phyloP scores from a whole-genome alignment of 2,797 vertebrate species.

The Hippocampus kuda region DNA sequence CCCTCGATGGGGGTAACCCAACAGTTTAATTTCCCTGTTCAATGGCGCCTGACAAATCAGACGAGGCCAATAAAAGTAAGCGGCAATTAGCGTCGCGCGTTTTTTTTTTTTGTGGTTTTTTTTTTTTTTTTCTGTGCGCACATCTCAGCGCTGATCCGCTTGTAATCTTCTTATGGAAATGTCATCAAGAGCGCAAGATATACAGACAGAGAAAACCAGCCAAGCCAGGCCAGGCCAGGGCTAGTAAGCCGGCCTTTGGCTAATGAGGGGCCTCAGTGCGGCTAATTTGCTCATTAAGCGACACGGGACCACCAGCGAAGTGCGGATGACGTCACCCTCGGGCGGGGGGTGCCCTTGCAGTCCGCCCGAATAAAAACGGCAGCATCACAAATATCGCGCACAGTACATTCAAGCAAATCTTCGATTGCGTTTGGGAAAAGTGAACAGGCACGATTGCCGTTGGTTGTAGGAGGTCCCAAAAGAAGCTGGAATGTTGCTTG shows the following conservation, averaged over 20 bases:
- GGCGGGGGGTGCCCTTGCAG: neutral
- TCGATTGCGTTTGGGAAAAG: too few species aligned
- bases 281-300: conserved; percentile 81
- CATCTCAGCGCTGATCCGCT: conserved; percentile 74
- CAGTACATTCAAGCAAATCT: too few species aligned
- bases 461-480: too few species aligned
- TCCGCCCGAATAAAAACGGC: neutral
- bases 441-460: too few species aligned
- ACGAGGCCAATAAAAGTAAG: conserved; percentile 53
- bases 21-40: conserved; percentile 47
- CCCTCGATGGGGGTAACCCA: neutral
- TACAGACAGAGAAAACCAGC: conserved; percentile 22
- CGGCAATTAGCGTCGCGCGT: conserved; percentile 69
- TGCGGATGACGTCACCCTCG: conserved; percentile 7
- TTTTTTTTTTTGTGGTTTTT: conserved; percentile 62
- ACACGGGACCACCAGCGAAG: conserved; percentile 75
- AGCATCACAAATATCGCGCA: too few species aligned
- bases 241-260: conserved; percentile 52
- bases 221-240: conserved; percentile 17
- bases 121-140: conserved; percentile 54
- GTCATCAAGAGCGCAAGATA: conserved; percentile 38
- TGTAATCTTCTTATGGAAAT: conserved; percentile 79
- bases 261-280: conserved; percentile 71
- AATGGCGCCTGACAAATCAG: conserved; percentile 49
- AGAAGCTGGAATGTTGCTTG: neutral